These are phyloP conservation scores for Saturnia japonica DNA, from an alignment of 2,888 invertebrate species.

Conservation along the genomic window DNA sequence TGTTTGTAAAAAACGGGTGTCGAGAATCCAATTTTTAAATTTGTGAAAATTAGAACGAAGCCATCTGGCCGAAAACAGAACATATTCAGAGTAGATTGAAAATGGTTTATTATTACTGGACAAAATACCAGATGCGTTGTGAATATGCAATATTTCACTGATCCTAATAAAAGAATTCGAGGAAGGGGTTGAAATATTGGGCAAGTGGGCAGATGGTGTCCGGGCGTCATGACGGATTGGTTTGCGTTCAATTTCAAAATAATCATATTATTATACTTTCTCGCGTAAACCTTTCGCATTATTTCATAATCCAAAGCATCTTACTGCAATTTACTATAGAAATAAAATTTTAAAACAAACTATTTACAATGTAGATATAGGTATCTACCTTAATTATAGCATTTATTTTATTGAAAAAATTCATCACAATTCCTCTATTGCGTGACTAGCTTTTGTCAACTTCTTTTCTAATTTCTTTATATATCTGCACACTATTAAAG, in stretches of 20 bases:
- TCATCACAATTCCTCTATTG: no score
- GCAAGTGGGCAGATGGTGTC: conserved; percentile 20
- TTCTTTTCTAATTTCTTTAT: no score
- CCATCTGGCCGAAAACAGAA: conserved; percentile 20
- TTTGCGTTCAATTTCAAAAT: conserved; percentile 3
- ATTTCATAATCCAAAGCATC: background rate
- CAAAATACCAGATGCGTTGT: conserved; percentile 31
- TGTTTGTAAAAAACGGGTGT: conserved; percentile 7
- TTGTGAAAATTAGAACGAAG: conserved; percentile 17
- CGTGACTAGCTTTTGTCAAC: no score
- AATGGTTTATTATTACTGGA: conserved; percentile 26
- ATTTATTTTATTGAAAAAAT: no score
- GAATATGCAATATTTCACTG: conserved; percentile 41
- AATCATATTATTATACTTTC: background rate
- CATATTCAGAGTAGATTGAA: conserved; percentile 16
- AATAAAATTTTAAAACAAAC: background rate
- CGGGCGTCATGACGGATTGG: conserved; percentile 17
- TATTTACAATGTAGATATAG: no score
- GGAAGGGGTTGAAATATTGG: conserved; percentile 24
- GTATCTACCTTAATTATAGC: no score
- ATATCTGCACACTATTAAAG: no score
- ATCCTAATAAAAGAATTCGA: conserved; percentile 33
- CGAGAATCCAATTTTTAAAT: conserved; percentile 13
- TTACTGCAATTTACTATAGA: background rate
- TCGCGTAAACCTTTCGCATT: background rate